Evolutionary conservation across 2,888 invertebrate genomes (phyloP).

Genomic region (Leptogaster cylindrica): DNA sequence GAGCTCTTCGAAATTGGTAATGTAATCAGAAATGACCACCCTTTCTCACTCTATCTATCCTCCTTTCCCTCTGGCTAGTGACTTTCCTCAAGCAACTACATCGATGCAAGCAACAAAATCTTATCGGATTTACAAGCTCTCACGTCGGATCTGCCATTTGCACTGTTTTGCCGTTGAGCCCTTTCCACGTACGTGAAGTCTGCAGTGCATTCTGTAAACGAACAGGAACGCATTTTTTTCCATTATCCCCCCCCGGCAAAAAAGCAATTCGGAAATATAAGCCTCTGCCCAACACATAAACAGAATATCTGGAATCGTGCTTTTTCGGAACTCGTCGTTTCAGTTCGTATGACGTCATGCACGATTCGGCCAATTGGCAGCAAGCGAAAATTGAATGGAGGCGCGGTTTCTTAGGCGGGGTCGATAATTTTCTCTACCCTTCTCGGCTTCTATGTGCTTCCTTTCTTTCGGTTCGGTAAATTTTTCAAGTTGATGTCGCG

Average conservation of each 20-base stretch:
- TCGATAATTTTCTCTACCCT: conserved; percentile 45
- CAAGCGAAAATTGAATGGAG: conserved; percentile 31
- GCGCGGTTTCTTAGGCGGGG: conserved; percentile 49
- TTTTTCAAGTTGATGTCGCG: conserved; percentile 46
- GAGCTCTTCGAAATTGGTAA: conserved; percentile 11
- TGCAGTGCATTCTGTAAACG: conserved; percentile 1
- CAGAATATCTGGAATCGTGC: conserved; percentile 50
- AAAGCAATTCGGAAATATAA: conserved; percentile 42
- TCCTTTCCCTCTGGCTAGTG: conserved; percentile 13
- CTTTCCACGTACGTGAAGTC: too few species aligned
- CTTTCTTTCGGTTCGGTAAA: conserved; percentile 36
- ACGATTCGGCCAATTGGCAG: conserved; percentile 45
- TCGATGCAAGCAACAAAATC: conserved; percentile 19
- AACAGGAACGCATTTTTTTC: conserved; percentile 32
- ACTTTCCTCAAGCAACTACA: conserved; percentile 15
- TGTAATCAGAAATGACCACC: conserved; percentile 6
- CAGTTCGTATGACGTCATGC: conserved; percentile 50
- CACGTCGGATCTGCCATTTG: conserved; percentile 3
- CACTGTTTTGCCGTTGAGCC: conserved; percentile 26
- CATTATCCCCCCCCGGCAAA: conserved; percentile 31
- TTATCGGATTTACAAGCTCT: conserved; percentile 3
- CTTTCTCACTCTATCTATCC: conserved; percentile 1
- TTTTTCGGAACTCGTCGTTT: conserved; percentile 47
- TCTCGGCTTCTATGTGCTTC: conserved; percentile 18
- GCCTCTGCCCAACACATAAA: conserved; percentile 47